Evolutionary conservation across 2,888 invertebrate species (phyloP), one percentile per base, ranked within the genome.

Genomic region (Andrena praecox): DNA sequence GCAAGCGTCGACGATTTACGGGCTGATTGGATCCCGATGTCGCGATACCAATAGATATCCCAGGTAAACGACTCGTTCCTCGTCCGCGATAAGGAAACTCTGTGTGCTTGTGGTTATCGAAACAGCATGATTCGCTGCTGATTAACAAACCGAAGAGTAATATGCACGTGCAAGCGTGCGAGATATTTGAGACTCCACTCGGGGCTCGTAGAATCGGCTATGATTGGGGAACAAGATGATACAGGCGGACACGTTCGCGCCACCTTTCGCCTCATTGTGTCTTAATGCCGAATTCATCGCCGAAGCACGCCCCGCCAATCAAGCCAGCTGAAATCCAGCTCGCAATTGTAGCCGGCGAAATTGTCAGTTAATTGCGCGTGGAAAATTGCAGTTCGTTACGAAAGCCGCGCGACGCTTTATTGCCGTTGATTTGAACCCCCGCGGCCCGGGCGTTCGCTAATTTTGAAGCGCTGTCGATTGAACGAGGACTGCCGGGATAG

Each of bases 11-110:
- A 27, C 56, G 12, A 72, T 78, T 80, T 72, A 78, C 50, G 20
- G 24, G 4, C 63, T 35, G 68, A 80, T 79, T 72, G 68, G 50
- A 60, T 64, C 29, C 50, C 10, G 68, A 71, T 77, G 66, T 27
- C 60, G 48, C 68, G 62, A 59, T 60, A 68, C 33, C 56, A 7
- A 78, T 64, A 68, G 72, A 80, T 68, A 72, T 80, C 64, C 8
- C n/a, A n/a, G 27, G 16, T 5, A 10, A 70, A 66, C 59, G 66
- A 20, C n/a, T 60, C 24, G 20, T 27, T 29, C 16, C 8, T 29
- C 1, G 2, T 2, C 0, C 10, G n/a, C 42, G 42, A 10, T 8
- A 8, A 20, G 4, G 69, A 24, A 50, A 62, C 10, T 10, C 42
- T 42, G 1, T 5, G 42, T 0, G 42, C 42, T 16, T 3, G 16